Evolutionary conservation across 2,113 vertebrate genomes (phyloP).

Genomic region (Leucopsar rothschildi): DNA sequence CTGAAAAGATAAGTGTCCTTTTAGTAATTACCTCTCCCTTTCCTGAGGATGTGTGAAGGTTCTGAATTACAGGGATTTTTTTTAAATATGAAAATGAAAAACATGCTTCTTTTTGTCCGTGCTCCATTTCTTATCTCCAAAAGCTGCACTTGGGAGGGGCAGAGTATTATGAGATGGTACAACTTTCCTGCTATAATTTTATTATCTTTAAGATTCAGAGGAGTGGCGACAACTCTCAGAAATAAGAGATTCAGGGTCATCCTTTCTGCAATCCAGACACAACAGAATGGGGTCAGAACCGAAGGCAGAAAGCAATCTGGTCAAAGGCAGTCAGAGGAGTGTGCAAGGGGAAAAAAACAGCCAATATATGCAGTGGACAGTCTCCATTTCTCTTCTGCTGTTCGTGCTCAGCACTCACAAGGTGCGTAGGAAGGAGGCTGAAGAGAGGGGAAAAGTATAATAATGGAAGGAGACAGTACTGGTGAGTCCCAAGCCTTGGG

Average conservation of each 20-base stretch:
- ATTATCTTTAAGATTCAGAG: neutral
- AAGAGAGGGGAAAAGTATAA: neutral
- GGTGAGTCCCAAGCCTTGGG: neutral
- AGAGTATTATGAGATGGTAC: neutral
- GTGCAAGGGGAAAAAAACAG: neutral
- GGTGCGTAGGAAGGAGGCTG: neutral
- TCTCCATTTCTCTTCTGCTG: neutral
- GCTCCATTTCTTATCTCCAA: neutral
- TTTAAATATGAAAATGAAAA: slow-evolving; percentile 12
- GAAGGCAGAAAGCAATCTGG: neutral
- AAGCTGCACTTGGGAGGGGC: neutral
- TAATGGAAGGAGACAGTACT: neutral
- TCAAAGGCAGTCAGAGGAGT: neutral
- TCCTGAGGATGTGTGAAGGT: neutral
- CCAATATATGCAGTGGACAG: neutral
- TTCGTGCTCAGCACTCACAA: neutral
- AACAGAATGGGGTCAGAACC: neutral
- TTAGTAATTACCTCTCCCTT: slow-evolving; percentile 10
- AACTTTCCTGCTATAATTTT: neutral
- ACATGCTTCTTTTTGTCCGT: neutral
- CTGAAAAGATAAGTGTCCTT: slow-evolving; percentile 24
- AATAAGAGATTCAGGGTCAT: neutral
- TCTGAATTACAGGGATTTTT: neutral
- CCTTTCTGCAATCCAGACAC: neutral
- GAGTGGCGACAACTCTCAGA: neutral